Evolutionary conservation across 2,888 invertebrate genomes (phyloP).

Genomic region (Neria commutata): DNA sequence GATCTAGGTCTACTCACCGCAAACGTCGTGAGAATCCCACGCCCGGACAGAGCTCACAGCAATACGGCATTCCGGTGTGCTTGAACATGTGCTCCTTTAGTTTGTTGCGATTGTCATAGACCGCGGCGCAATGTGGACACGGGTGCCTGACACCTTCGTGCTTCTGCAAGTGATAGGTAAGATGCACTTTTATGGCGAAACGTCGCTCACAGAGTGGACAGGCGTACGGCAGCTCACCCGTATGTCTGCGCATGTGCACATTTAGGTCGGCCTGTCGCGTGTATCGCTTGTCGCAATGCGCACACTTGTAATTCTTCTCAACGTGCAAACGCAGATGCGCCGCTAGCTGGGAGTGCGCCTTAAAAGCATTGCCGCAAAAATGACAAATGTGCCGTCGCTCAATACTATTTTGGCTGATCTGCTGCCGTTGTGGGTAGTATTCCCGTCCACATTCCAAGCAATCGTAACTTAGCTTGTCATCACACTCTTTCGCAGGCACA

Average conservation of each 20-base stretch:
- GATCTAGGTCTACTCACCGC: slow-evolving; percentile 29
- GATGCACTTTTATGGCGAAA: slow-evolving; percentile 43
- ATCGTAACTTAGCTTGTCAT: slow-evolving; percentile 9
- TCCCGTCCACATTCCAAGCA: slow-evolving; percentile 35
- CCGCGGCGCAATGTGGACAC: slow-evolving; percentile 39
- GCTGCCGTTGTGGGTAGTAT: slow-evolving; percentile 32
- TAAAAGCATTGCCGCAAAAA: slow-evolving; percentile 39
- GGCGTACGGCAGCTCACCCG: slow-evolving; percentile 39
- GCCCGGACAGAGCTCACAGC: slow-evolving; percentile 35
- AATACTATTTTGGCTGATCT: slow-evolving; percentile 37
- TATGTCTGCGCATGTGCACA: slow-evolving; percentile 40
- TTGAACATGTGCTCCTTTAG: slow-evolving; percentile 41
- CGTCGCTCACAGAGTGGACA: slow-evolving; percentile 43
- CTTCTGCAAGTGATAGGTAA: slow-evolving; percentile 45
- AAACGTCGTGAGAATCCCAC: slow-evolving; percentile 37
- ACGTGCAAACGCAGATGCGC: slow-evolving; percentile 42
- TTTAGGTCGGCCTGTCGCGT: slow-evolving; percentile 41
- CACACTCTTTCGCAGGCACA: too few relatives aligned
- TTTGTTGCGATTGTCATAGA: slow-evolving; percentile 41
- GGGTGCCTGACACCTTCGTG: slow-evolving; percentile 41
- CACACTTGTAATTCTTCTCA: slow-evolving; percentile 39
- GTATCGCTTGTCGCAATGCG: slow-evolving; percentile 42
- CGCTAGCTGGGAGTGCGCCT: slow-evolving; percentile 36
- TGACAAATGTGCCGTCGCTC: slow-evolving; percentile 31
- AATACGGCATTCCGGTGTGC: slow-evolving; percentile 45